Percentiles rank a stretch among this genome's conserved stretches.
These are phyloP conservation scores for Epizoanthus scotinus DNA, from an alignment of 92 coral and sea anemone genomes.

Conservation along the genomic window DNA sequence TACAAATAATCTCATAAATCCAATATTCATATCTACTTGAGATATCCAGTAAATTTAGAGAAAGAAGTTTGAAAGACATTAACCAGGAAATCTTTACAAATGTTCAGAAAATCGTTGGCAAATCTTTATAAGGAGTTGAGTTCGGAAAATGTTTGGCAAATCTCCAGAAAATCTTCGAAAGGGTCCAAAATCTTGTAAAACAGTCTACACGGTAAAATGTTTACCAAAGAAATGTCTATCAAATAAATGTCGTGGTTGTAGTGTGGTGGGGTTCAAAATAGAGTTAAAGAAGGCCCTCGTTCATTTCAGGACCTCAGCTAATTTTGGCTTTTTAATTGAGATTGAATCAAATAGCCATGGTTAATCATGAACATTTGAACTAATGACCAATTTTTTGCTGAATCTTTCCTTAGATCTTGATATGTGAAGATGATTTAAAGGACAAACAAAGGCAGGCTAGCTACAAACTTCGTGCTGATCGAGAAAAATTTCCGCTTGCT, in stretches of 20 bases:
- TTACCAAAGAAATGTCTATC: too few relatives aligned
- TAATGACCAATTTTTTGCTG: neutral
- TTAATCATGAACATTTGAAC: neutral
- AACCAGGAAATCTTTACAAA: neutral
- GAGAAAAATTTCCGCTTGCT: conserved; percentile 58
- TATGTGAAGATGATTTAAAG: conserved; percentile 68
- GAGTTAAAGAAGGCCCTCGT: neutral
- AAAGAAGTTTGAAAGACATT: neutral
- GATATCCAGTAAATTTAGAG: too few relatives aligned
- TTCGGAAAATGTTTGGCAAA: too few relatives aligned
- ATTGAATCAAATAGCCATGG: neutral
- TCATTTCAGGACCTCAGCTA: neutral
- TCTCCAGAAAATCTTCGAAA: neutral
- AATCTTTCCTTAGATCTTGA: conserved; percentile 49
- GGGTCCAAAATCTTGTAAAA: too few relatives aligned
- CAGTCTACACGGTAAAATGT: too few relatives aligned
- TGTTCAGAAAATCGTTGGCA: too few relatives aligned
- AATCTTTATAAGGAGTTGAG: too few relatives aligned
- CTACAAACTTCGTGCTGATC: conserved; percentile 60
- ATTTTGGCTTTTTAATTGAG: too few relatives aligned
- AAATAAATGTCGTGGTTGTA: too few relatives aligned
- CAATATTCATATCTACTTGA: too few relatives aligned
- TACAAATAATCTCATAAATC: too few relatives aligned
- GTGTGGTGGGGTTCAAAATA: too few relatives aligned
- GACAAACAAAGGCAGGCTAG: conserved; percentile 50